Percentiles rank a stretch among this genome's conserved stretches.
phyloP scores from a whole-genome alignment of 2,113 vertebrate species.

The Suricata suricatta region DNA sequence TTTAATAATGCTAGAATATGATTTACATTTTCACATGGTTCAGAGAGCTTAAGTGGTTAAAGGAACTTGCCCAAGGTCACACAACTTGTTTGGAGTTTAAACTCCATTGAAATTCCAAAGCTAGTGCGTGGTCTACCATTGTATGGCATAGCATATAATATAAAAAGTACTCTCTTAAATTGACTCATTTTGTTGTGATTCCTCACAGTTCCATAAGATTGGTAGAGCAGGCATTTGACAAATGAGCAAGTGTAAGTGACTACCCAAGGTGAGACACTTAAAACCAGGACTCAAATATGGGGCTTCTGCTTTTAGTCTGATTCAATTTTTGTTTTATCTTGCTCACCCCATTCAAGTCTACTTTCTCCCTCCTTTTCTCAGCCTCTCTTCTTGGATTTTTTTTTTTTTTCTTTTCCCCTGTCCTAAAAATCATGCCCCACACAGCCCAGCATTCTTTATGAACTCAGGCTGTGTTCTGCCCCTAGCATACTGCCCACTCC shows the following conservation, averaged over 20 bases:
- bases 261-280: background rate
- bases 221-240: background rate
- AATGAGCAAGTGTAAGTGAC: constrained; percentile 6
- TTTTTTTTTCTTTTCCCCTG: background rate
- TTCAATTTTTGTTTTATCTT: background rate
- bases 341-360: background rate
- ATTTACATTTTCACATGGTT: constrained; percentile 10
- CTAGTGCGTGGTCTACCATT: background rate
- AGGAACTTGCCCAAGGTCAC: constrained; percentile 26
- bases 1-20: background rate
- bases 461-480: background rate
- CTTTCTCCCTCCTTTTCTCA: background rate
- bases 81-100: constrained; percentile 16
- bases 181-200: background rate
- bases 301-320: constrained; percentile 2
- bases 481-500: background rate
- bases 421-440: too few species aligned
- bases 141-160: background rate
- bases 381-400: background rate
- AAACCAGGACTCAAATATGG: background rate
- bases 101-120: constrained; percentile 25
- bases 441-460: background rate
- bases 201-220: background rate
- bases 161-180: background rate
- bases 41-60: background rate